Evolutionary conservation across 2,797 vertebrate genomes (phyloP), one percentile per base, ranked within the genome.

Genomic region (Heterohyrax brucei): DNA sequence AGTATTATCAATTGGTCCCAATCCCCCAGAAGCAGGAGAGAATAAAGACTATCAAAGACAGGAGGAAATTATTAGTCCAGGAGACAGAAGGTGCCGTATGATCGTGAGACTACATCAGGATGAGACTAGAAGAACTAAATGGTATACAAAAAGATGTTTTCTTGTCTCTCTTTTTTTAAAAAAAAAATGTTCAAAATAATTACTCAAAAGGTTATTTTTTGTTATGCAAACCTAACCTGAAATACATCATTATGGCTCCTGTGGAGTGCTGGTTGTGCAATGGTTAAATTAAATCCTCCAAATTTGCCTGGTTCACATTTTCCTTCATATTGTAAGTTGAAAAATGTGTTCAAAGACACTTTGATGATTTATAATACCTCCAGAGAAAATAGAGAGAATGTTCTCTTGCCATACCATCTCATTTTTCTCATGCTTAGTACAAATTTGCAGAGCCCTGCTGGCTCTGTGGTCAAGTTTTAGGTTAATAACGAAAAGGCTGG

Each of bases 321-420:
- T 18, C 6, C 89, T 89, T 81, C 61, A 81, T 53, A 83, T 64
- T 84, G 92, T 91, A 82, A 75, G n/a, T 50, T 79, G 84, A 44
- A 87, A 89, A 70, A 59, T 79, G n/a, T 59, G 77, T 85, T 75
- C 12, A 81, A 89, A 53, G 56, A 62, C 7, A 53, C 10, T 76
- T 85, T 30, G 77, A 30, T 66, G 59, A 53, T 84, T 72, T 26
- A 12, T 70, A 46, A 50, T 44, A 77, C 30, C 46, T 62, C 24
- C 9, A 75, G 30, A 56, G 56, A 92, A 96, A 75, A 87, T 56
- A 26, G 59, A 50, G 9, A 50, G 10, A 56, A 1, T 48, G 44
- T 89, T 97, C 86, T 53, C 75, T 80, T 44, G 53, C 1, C 80
- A 59, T 44, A 33, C 1, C 46, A 85, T 77, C 50, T 75, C 21